Percentiles rank a stretch among this genome's conserved stretches.
These are phyloP conservation scores for Periphyllus acericola DNA, from an alignment of 2,888 invertebrate genomes.

Conservation along the genomic window DNA sequence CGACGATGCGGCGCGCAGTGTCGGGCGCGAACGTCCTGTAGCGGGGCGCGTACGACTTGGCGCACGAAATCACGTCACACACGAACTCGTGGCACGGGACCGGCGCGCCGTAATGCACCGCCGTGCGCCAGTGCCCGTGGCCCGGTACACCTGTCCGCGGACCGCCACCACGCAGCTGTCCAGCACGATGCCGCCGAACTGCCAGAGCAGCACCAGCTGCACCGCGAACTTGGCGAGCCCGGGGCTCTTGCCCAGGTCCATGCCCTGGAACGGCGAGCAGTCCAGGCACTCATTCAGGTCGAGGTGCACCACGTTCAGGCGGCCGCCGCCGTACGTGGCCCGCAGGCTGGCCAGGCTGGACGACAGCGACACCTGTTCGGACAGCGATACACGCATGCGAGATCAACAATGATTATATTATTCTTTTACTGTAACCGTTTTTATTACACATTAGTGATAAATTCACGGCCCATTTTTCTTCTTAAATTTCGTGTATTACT, in stretches of 20 bases:
- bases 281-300: no score
- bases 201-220: slow-evolving; percentile 40
- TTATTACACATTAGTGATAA: no score
- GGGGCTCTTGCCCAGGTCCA: no score
- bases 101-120: slow-evolving; percentile 31
- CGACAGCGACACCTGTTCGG: not conserved
- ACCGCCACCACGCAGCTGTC: not conserved
- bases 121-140: not conserved
- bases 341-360: not conserved
- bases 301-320: slow-evolving; percentile 28
- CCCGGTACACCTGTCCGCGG: slow-evolving; percentile 34
- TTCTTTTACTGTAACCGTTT: no score
- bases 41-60: not conserved
- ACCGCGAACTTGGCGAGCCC: slow-evolving; percentile 37
- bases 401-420: no score
- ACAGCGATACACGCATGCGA: no score
- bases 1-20: not conserved
- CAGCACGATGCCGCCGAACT: slow-evolving; percentile 47
- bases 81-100: slow-evolving; percentile 38
- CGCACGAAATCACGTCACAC: slow-evolving; percentile 20
- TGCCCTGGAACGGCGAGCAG: no score
- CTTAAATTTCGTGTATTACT: no score
- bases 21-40: not conserved
- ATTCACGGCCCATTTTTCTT: no score
- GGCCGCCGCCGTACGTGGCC: not conserved